Evolutionary conservation across 2,888 invertebrate genomes (phyloP), one percentile per base, ranked within the genome.

Genomic region (Ypsolopha sequella): DNA sequence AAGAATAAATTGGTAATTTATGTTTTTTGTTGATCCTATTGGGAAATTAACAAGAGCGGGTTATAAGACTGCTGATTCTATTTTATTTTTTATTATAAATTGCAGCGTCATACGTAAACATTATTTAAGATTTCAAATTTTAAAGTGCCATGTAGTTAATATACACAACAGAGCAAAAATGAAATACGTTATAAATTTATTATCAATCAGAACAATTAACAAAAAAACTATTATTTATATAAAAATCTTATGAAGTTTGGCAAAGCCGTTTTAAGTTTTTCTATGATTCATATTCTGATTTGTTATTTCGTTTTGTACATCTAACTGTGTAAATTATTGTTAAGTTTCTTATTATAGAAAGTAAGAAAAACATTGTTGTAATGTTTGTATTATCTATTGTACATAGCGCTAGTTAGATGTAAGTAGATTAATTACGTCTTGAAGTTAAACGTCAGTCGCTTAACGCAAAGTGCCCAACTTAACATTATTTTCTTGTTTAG

Each of bases 311-410:
- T 77, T 82, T 79, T 74, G 65, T 78, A 77, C 59, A 59, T 73
- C 71, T 61, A 65, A 10, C 63, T 24, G 24, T 80, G 74, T 78
- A 80, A 70, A 76, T 73, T 76, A 64, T 65, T 84, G 85, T 86
- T 86, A 84, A 81, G 84, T 84, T 84, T 84, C 71, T 59, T 55
- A 53, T 53, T 51, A 50, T 24, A 24, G 24, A 24, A 24, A 24
- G 46, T 51, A 54, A 48, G 69, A 63, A 67, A 58, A 68, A 75
- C 74, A 78, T 81, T 77, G 82, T 85, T 86, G 62, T 64, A 65
- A 77, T 76, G 75, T 84, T 79, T 82, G 79, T 84, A 84, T 79
- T 82, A 81, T 81, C 79, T 76, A 70, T 35, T 85, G 84, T 85
- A 84, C 71, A 85, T 84, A 85, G 62, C 55, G 59, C 63, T 44